Evolutionary conservation across 2,888 invertebrate genomes (phyloP), one percentile per base, ranked within the genome.

Genomic region (Hedychridium roseum): DNA sequence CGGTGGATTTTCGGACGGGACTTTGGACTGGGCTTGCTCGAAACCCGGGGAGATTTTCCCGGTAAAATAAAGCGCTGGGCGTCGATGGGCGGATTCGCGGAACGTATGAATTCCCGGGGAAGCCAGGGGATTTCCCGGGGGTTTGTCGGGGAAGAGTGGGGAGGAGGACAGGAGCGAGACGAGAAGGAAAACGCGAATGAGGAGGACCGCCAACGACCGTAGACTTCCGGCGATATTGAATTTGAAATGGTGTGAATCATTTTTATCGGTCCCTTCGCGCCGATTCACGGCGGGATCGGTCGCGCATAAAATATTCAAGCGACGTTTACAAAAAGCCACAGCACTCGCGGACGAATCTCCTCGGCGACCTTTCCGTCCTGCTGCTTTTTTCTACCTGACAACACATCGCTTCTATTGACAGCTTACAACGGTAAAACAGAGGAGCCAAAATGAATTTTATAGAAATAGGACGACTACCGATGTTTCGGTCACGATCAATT

Each of bases 301-400:
- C 31, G 11, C 5, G 6, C 37, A 39, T 50, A 50, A 42, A 47
- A 57, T 57, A 54, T 57, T 54, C 54, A 32, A 43, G 39, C 39
- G 49, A 43, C 46, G 40, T 54, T 54, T 50, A 50, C 43, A 46
- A 46, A 50, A 46, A 32, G 46, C 32, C 36, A 27, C 31, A 28
- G n/a, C 38, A 15, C 36, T n/a, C 30, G n/a, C n/a, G 30, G 12
- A 32, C 5, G 32, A 32, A 32, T 32, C 14, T 12, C 32, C 32
- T 32, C 32, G 32, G 14, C 14, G 16, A 32, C 32, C 3, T 14
- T 15, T 32, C 32, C 9, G 16, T 32, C n/a, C n/a, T n/a, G n/a
- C n/a, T n/a, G n/a, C n/a, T n/a, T n/a, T n/a, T n/a, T n/a, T n/a
- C n/a, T n/a, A n/a, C n/a, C n/a, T n/a, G n/a, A n/a, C n/a, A n/a